Evolutionary conservation across 2,888 invertebrate species (phyloP).

Genomic region (Tipula vernalis): DNA sequence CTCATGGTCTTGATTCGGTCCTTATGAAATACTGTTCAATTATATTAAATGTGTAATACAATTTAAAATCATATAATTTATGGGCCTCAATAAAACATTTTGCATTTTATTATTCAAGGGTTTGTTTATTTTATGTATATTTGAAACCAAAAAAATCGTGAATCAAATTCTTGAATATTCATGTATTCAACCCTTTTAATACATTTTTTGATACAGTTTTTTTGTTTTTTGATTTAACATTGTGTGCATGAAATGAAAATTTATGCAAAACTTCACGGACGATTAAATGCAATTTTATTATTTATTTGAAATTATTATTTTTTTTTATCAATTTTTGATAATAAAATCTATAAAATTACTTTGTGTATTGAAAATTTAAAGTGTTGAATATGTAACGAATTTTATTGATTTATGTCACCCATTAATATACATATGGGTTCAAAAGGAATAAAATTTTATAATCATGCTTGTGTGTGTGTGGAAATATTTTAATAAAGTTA

Average conservation of each 20-base stretch:
- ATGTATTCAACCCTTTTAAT: neutral
- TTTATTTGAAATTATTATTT: neutral
- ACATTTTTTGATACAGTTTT: neutral
- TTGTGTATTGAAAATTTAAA: neutral
- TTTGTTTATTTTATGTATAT: neutral
- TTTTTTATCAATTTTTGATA: neutral
- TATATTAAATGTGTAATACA: neutral
- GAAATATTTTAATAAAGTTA: no score
- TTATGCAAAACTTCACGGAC: neutral
- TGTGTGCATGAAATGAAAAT: neutral
- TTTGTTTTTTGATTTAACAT: neutral
- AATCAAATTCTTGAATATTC: neutral
- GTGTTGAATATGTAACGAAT: neutral
- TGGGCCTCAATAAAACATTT: neutral
- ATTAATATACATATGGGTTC: neutral
- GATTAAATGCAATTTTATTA: neutral
- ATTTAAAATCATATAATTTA: neutral
- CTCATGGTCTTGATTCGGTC: neutral
- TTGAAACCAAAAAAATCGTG: neutral
- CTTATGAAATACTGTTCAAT: neutral
- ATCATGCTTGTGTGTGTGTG: no score
- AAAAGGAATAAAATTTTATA: neutral
- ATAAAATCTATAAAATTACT: neutral
- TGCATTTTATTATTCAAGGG: neutral
- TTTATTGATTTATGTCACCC: neutral